Conservation (phyloP, 2,113 vertebrate species). For the Lampris megalopsis region DNA sequence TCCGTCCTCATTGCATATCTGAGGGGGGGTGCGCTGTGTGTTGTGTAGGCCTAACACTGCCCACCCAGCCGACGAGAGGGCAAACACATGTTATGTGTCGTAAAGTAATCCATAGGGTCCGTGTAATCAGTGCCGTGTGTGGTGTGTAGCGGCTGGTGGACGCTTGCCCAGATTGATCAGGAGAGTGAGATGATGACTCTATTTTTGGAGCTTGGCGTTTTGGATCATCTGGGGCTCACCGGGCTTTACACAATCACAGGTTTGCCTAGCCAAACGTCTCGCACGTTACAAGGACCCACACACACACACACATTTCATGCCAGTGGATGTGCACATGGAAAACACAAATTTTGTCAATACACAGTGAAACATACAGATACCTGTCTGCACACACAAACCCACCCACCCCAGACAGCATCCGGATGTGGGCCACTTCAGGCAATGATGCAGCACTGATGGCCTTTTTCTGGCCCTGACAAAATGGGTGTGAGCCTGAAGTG, state of each 20-base stretch:
- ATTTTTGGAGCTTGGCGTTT: conserved; percentile 57
- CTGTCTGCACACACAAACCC: conserved; percentile 11
- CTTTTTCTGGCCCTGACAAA: no score
- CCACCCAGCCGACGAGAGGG: conserved; percentile 37
- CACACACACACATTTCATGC: neutral
- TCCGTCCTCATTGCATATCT: no score
- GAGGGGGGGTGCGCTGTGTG: neutral
- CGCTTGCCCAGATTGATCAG: conserved; percentile 61
- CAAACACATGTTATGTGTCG: conserved; percentile 72
- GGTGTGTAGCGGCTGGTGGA: conserved; percentile 49
- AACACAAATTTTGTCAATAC: neutral
- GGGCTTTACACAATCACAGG: conserved; percentile 21
- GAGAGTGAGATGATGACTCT: conserved; percentile 60
- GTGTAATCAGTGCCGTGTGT: conserved; percentile 72
- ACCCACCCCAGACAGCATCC: conserved; percentile 14
- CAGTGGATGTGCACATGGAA: neutral
- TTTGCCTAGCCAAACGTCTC: conserved; percentile 6
- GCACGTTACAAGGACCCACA: conserved; percentile 14
- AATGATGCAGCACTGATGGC: no score
- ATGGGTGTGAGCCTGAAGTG: no score
- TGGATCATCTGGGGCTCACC: conserved; percentile 42
- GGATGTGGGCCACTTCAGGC: neutral
- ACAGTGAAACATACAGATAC: neutral
- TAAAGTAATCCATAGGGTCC: conserved; percentile 53
- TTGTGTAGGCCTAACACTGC: conserved; percentile 18